Conservation (phyloP, 2,113 vertebrate genomes). For the Cyphomyrus discorhynchus region DNA sequence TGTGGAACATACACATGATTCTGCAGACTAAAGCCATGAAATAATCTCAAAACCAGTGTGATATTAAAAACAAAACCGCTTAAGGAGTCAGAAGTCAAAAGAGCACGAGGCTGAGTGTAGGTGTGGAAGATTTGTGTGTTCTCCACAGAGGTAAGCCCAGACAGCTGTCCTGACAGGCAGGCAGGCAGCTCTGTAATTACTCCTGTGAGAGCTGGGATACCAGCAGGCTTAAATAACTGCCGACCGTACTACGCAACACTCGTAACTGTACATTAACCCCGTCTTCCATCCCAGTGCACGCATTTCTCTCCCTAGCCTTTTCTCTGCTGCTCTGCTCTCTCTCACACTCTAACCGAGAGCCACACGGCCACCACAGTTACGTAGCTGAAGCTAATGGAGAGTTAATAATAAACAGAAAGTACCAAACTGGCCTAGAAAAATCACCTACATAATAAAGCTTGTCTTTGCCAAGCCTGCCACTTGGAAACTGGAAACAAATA, state of each 20-base stretch:
- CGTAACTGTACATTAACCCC: not conserved
- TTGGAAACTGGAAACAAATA: not conserved
- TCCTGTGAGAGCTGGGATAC: constrained; percentile 56
- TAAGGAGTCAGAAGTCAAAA: not conserved
- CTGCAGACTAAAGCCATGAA: not conserved
- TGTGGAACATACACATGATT: not conserved
- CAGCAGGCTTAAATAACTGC: constrained; percentile 53
- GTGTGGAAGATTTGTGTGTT: constrained; percentile 51
- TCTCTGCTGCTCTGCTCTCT: not conserved
- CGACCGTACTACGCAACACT: constrained; percentile 27
- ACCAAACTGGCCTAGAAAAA: not conserved
- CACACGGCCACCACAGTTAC: not conserved
- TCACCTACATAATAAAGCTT: not conserved
- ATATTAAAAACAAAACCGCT: not conserved
- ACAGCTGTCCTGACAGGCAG: constrained; percentile 63
- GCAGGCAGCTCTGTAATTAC: constrained; percentile 61
- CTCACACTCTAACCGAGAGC: not conserved
- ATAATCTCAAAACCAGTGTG: not conserved
- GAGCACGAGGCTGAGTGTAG: not conserved
- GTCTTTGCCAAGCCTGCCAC: not conserved
- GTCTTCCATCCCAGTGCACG: not conserved
- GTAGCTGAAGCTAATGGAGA: not conserved
- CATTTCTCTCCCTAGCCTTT: not conserved
- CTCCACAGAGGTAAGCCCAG: constrained; percentile 54
- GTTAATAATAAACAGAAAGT: not conserved